Conservation (phyloP, 2,888 invertebrate genomes). For the Steinernema carpocapsae region DNA sequence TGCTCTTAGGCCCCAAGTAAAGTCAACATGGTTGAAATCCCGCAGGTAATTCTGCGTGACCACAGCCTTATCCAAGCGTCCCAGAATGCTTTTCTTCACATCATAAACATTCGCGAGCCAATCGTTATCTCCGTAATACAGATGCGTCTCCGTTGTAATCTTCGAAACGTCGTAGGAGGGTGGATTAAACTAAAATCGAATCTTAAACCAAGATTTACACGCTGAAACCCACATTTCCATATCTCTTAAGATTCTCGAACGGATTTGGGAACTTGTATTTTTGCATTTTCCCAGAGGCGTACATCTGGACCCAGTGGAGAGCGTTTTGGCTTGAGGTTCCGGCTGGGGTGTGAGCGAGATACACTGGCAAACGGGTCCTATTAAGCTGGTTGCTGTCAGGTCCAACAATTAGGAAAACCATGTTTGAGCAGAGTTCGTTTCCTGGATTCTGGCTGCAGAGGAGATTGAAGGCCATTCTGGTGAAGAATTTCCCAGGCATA, state of each 20-base stretch:
- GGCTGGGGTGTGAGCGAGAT: conserved; percentile 31
- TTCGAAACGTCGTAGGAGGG: conserved; percentile 37
- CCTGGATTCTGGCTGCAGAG: background rate
- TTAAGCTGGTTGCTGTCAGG: conserved; percentile 26
- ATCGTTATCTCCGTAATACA: conserved; percentile 17
- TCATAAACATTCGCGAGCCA: conserved; percentile 15
- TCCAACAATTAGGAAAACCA: conserved; percentile 31
- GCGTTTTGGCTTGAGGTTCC: conserved; percentile 37
- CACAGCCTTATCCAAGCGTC: conserved; percentile 43
- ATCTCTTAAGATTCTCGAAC: background rate
- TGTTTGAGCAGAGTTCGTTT: conserved; percentile 12
- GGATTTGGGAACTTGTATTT: background rate
- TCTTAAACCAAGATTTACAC: background rate
- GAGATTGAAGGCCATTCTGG: background rate
- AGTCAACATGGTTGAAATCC: conserved; percentile 41
- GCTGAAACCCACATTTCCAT: conserved; percentile 12
- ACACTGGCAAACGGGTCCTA: conserved; percentile 38
- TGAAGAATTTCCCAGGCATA: background rate
- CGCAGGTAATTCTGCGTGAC: conserved; percentile 47
- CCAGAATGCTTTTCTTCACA: conserved; percentile 33
- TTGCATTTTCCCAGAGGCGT: background rate
- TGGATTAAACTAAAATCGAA: conserved; percentile 25
- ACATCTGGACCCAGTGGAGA: conserved; percentile 36
- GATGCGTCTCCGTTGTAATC: background rate
- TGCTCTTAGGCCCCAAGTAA: background rate